These are phyloP conservation scores for Tridacna gigas DNA, from an alignment of 2,888 invertebrate species.

Conservation along the genomic window DNA sequence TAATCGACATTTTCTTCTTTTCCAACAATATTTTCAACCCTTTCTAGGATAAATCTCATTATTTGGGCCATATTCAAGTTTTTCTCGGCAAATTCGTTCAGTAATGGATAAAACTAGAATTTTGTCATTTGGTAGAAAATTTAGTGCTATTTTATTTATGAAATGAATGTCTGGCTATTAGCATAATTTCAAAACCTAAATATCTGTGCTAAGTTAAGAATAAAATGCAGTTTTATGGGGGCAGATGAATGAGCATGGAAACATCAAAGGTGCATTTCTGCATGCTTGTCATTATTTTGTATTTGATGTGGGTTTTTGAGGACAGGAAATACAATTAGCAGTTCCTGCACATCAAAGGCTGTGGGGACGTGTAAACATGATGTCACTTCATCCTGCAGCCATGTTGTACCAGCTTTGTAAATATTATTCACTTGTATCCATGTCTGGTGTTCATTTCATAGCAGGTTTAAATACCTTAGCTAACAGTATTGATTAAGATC, in stretches of 20 bases:
- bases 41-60: neutral
- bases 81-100: neutral
- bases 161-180: neutral
- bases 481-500: too few species aligned
- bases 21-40: neutral
- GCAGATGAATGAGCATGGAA: too few species aligned
- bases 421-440: neutral
- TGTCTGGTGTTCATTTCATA: too few species aligned
- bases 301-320: neutral
- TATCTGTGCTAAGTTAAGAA: too few species aligned
- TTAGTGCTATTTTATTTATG: neutral
- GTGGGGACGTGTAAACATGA: neutral
- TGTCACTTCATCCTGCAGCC: neutral
- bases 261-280: too few species aligned
- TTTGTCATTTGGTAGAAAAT: neutral
- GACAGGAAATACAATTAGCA: slow-evolving; percentile 2
- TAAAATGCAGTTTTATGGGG: too few species aligned
- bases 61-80: neutral
- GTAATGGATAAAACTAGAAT: neutral
- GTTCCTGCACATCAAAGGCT: slow-evolving; percentile 1
- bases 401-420: neutral
- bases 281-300: neutral
- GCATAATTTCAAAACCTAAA: neutral
- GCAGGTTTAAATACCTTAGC: too few species aligned
- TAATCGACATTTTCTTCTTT: neutral